These are phyloP conservation scores for Scrobipalpa costella DNA, from an alignment of 2,888 invertebrate genomes.

Conservation along the genomic window DNA sequence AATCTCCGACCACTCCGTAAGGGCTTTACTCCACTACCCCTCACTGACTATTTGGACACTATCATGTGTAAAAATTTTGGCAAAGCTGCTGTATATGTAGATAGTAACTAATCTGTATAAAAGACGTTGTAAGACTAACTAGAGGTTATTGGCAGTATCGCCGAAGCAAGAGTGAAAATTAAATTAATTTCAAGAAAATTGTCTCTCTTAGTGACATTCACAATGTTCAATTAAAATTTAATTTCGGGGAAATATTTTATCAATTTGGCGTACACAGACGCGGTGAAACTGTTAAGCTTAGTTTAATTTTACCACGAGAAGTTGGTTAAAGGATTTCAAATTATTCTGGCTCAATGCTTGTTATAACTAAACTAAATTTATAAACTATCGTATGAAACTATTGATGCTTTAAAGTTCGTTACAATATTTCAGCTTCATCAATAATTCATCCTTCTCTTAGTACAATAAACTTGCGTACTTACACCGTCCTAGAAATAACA, in stretches of 20 bases:
- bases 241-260: conserved; percentile 8
- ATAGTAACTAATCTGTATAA: not conserved
- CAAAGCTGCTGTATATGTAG: not conserved
- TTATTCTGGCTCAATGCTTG: not conserved
- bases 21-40: no score
- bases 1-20: no score
- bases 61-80: no score
- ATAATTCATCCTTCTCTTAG: no score
- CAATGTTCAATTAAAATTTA: conserved; percentile 10
- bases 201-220: not conserved
- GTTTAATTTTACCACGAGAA: conserved; percentile 1
- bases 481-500: no score
- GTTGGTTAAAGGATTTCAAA: conserved; percentile 1
- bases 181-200: conserved; percentile 10
- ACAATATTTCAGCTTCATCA: no score
- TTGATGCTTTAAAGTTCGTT: no score
- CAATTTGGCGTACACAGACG: conserved; percentile 6
- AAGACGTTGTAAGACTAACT: not conserved
- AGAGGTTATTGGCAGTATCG: not conserved
- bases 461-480: no score
- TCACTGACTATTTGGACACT: no score
- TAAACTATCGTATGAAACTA: no score
- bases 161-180: not conserved
- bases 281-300: not conserved
- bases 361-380: not conserved